Base-by-base conservation (phyloP, 2,888 invertebrate species). In the Allygus modestus region DNA sequence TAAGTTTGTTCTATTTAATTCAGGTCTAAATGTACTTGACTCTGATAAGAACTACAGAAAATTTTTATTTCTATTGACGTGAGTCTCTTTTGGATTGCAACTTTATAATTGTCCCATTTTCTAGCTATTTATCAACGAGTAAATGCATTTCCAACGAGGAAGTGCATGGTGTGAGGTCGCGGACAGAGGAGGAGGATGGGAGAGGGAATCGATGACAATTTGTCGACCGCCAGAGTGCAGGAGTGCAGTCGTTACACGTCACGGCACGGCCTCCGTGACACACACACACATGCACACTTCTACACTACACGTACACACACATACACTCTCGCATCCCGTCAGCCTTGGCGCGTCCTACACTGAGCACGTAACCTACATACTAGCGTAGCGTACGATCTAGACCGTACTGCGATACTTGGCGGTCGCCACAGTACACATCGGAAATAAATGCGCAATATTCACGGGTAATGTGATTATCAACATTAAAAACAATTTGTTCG, bases 331-430 rank as follows among this genome's bases (percentile, higher is more conserved):
- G 65, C 65, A 31, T 28, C 23, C 54, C 28, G 65, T 15, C 65
- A 65, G 26, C 65, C 65, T 65, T 65, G 65, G 28, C 17, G 28
- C 65, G 20, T 28, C 65, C 65, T 65, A 65, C 65, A 15, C 31
- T 23, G 15, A 1, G 12, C 46, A 46, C 58, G 58, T 65, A 65
- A 65, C 65, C 65, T 28, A 65, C 28, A 65, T 65, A 65, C 65
- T 28, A 65, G 65, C 26, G 65, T 65, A 15, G 54, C 54, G 65
- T 31, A 65, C 65, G 5, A 28, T 65, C 65, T 12, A 12, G 20
- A 23, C 58, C 7, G 58, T 58, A 58, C 58, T 46, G 20, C 54
- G 23, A 20, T 46, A 54, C 54, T 23, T 20, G 20, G 20, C 54
- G 1, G 54, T 4, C 20, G 20, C 11, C 4, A 15, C 20, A 46